These are phyloP conservation scores for Sminthurinus signatus DNA, from an alignment of 1,140 invertebrate species.

Conservation along the genomic window DNA sequence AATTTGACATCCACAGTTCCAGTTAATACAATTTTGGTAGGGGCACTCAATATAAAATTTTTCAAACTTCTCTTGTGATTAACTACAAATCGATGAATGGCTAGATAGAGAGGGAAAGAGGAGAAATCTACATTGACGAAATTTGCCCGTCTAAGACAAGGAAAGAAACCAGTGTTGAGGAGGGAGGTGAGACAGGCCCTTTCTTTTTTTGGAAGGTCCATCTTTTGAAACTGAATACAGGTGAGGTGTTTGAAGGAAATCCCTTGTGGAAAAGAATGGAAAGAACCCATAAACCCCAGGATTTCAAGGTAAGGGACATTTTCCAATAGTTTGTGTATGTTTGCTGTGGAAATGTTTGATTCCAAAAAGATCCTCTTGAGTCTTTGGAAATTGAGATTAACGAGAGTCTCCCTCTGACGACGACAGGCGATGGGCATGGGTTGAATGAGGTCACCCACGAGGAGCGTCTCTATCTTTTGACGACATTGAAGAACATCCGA, in stretches of 20 bases:
- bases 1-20: not conserved
- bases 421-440: not conserved
- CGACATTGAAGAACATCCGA: not conserved
- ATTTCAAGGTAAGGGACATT: not conserved
- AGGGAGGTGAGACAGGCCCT: not conserved
- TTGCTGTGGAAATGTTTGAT: not conserved
- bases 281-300: not conserved
- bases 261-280: not conserved
- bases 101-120: not conserved
- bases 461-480: constrained; percentile 1
- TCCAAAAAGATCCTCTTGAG: constrained; percentile 2
- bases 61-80: not conserved
- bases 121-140: not conserved
- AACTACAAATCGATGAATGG: constrained; percentile 7
- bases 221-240: constrained; percentile 9
- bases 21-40: not conserved
- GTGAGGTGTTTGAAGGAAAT: no score
- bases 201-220: not conserved
- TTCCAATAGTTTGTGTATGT: constrained; percentile 3
- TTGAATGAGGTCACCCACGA: not conserved
- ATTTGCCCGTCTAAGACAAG: not conserved
- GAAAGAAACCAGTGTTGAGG: not conserved
- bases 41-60: not conserved
- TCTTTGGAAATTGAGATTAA: not conserved
- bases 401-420: not conserved